A percentile compares a stretch with the other conserved stretches of the same genome.
Evolutionary conservation across 1,140 invertebrate genomes (phyloP).

Genomic region (Ceratitis capitata): DNA sequence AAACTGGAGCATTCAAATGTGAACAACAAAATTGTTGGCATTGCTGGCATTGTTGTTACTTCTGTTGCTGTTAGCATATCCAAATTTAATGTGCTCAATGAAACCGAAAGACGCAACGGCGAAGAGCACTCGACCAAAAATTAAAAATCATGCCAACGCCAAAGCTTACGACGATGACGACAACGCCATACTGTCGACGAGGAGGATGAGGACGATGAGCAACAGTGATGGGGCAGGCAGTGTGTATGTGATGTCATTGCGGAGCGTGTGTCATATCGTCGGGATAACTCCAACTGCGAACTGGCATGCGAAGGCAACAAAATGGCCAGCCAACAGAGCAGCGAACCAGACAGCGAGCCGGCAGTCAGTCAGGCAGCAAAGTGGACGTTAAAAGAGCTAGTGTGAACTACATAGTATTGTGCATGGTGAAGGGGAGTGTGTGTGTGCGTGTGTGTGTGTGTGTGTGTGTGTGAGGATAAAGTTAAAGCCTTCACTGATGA

Average conservation of each 20-base stretch:
- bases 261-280: neutral
- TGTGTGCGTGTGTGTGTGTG: neutral
- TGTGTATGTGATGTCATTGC: neutral
- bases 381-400: neutral
- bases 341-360: neutral
- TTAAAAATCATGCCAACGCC: neutral
- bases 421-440: neutral
- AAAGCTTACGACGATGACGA: neutral
- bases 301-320: neutral
- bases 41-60: neutral
- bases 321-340: neutral
- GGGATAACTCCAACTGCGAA: neutral
- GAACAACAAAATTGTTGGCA: neutral
- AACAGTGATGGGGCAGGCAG: neutral
- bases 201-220: too few species aligned
- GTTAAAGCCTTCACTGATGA: neutral
- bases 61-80: neutral
- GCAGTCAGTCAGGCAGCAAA: slow-evolving; percentile 11
- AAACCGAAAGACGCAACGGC: neutral
- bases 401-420: neutral
- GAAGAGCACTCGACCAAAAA: slow-evolving; percentile 22
- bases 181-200: too few species aligned
- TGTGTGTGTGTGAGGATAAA: neutral
- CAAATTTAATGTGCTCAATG: neutral
- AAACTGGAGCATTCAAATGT: slow-evolving; percentile 1